Conservation (phyloP, 2,113 vertebrate genomes). For the Naja naja region DNA sequence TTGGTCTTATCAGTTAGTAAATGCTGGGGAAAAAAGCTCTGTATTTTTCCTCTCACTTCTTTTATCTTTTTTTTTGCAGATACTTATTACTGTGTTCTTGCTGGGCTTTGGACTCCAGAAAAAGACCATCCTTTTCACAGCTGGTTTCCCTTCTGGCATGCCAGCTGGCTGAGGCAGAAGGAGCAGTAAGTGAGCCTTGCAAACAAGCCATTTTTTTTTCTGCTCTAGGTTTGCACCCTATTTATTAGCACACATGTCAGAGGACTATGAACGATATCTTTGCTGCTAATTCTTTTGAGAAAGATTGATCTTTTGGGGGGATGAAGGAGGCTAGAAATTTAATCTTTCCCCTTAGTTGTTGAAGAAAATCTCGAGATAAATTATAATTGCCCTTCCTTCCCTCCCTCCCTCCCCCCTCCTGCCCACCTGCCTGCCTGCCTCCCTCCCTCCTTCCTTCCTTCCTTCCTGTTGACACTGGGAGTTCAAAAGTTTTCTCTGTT, state of each 20-base stretch:
- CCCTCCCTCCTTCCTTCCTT: background rate
- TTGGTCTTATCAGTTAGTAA: background rate
- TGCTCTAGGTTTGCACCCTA: background rate
- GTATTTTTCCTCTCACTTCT: background rate
- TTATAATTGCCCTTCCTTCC: background rate
- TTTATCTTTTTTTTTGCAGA: slow-evolving; percentile 60
- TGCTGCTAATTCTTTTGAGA: background rate
- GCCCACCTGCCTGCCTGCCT: too few species aligned
- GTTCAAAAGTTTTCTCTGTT: background rate
- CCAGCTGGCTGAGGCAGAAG: slow-evolving; percentile 81
- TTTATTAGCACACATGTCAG: background rate
- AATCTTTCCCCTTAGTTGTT: background rate
- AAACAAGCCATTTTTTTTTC: background rate
- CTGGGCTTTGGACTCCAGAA: slow-evolving; percentile 82
- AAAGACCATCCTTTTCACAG: slow-evolving; percentile 83
- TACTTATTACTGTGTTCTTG: slow-evolving; percentile 87
- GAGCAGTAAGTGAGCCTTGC: slow-evolving; percentile 75
- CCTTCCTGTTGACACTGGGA: background rate
- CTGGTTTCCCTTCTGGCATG: slow-evolving; percentile 79
- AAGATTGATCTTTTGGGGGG: background rate
- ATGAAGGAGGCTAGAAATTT: background rate
- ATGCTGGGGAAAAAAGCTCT: background rate
- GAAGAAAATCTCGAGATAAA: background rate
- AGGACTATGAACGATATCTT: background rate
- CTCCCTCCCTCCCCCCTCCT: background rate